A percentile compares a stretch with the other conserved stretches of the same genome.
phyloP scores from a whole-genome alignment of 2,797 vertebrate genomes.

The Alauda arvensis region DNA sequence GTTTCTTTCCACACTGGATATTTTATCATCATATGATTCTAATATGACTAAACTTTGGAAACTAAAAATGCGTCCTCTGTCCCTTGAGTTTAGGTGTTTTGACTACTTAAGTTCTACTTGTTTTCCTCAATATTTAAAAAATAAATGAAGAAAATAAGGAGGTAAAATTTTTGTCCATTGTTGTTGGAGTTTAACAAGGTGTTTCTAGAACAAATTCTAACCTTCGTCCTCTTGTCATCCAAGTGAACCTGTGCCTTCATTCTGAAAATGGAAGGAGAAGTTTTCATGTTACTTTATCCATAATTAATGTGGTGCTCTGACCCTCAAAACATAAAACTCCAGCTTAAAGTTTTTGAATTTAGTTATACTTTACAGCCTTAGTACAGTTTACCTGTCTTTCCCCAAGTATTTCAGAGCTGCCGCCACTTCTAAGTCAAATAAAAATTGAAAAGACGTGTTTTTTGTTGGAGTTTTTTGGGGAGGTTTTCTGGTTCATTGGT shows the following conservation, averaged over 20 bases:
- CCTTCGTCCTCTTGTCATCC: background rate
- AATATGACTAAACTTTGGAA: background rate
- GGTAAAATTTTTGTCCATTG: background rate
- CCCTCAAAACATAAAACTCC: background rate
- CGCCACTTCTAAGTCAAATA: background rate
- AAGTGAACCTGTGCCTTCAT: background rate
- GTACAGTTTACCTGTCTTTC: background rate
- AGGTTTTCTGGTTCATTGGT: background rate
- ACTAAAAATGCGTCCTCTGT: background rate
- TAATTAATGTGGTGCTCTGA: background rate
- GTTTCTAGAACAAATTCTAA: background rate
- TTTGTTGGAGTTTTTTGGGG: background rate
- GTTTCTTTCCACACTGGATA: background rate
- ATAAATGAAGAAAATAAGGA: background rate
- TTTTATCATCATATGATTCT: background rate
- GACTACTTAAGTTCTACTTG: background rate
- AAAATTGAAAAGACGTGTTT: fast-evolving
- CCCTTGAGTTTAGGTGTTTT: background rate
- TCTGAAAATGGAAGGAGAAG: background rate
- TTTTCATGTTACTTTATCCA: background rate
- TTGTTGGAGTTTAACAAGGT: background rate
- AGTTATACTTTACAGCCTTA: background rate
- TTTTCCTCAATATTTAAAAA: background rate
- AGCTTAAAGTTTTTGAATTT: background rate
- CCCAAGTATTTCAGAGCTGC: background rate